phyloP scores from a whole-genome alignment of 2,113 vertebrate genomes.

The Mustela nigripes region DNA sequence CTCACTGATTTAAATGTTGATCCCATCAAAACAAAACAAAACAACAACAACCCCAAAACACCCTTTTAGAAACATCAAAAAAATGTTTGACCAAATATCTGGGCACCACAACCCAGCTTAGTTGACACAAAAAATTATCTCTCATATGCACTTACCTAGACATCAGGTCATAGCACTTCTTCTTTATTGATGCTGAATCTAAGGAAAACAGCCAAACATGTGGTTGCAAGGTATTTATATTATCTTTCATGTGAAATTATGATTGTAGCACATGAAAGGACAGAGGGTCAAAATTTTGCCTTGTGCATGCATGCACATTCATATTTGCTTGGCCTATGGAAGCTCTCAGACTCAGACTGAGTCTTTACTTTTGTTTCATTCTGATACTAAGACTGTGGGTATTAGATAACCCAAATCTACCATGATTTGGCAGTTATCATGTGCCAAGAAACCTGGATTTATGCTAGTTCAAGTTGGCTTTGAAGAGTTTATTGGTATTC shows the following conservation, averaged over 20 bases:
- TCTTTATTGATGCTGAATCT: not conserved
- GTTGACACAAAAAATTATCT: not conserved
- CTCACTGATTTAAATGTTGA: not conserved
- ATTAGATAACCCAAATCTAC: not conserved
- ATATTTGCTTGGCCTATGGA: not conserved
- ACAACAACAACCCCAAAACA: not conserved
- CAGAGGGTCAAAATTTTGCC: not conserved
- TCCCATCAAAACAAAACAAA: not conserved
- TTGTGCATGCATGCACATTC: too few relatives aligned
- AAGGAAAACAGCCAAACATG: not conserved
- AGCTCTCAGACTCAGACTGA: not conserved
- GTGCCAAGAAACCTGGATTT: not conserved
- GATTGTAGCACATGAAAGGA: not conserved
- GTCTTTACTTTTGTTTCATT: not conserved
- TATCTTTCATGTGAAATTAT: not conserved
- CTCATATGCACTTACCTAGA: too few relatives aligned
- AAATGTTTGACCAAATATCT: not conserved
- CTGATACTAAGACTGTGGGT: not conserved
- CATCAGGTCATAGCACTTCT: not conserved
- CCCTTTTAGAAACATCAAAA: not conserved
- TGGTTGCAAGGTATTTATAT: accelerated
- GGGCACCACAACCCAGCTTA: too few relatives aligned
- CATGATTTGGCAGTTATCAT: not conserved
- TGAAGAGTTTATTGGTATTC: not conserved
- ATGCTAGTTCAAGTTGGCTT: not conserved